Percentiles rank a stretch among this genome's conserved stretches.
Evolutionary conservation across 2,888 invertebrate species (phyloP).

Genomic region (Limnephilus rhombicus): DNA sequence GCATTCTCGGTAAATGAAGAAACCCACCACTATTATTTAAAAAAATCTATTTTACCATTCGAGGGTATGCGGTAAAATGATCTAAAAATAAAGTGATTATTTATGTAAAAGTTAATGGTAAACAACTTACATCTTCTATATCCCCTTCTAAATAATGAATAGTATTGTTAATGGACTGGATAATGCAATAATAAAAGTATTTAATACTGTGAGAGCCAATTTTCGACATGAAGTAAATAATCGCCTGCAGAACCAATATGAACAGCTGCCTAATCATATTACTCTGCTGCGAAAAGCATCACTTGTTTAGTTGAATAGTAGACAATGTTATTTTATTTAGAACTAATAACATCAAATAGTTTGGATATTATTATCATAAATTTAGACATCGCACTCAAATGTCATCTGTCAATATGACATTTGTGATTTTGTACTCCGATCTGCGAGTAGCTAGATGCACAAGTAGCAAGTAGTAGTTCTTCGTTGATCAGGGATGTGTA

Average conservation of each 20-base stretch:
- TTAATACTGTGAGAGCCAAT: slow-evolving; percentile 9
- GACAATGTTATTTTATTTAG: not conserved
- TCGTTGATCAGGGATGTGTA: no score
- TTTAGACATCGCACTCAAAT: not conserved
- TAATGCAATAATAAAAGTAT: slow-evolving; percentile 1
- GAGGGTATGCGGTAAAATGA: not conserved
- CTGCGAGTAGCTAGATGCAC: not conserved
- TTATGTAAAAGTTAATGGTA: not conserved
- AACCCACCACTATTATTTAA: no score
- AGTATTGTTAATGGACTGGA: not conserved
- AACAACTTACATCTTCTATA: slow-evolving; percentile 5
- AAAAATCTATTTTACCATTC: no score
- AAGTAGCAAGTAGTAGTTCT: not conserved
- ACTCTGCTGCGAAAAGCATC: not conserved
- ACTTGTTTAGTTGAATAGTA: not conserved
- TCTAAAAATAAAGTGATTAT: not conserved
- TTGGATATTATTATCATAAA: not conserved
- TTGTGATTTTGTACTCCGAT: not conserved
- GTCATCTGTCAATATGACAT: not conserved
- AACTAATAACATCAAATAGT: not conserved
- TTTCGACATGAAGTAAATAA: slow-evolving; percentile 16
- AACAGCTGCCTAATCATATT: slow-evolving; percentile 15
- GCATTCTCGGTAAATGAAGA: no score
- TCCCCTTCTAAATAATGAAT: slow-evolving; percentile 10
- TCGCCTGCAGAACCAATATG: slow-evolving; percentile 15